Conservation (phyloP, 2,888 invertebrate genomes). For the Nephrocerus scutellatus region DNA sequence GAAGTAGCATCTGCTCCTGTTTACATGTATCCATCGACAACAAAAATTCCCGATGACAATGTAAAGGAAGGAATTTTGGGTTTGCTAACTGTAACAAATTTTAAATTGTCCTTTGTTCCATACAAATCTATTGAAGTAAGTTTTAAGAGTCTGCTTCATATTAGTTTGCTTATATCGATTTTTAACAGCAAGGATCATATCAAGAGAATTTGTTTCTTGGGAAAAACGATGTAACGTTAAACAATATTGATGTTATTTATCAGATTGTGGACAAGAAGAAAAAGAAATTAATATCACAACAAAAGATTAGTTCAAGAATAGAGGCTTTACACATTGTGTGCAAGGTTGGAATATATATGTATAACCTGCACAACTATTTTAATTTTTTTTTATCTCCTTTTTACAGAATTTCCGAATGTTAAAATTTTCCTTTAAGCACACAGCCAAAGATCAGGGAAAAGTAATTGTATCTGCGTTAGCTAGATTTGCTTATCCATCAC, state of each 20-base stretch:
- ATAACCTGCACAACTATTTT: conserved; percentile 7
- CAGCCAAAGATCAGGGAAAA: conserved; percentile 71
- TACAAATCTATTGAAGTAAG: conserved; percentile 19
- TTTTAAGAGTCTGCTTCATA: neutral
- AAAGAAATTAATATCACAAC: conserved; percentile 40
- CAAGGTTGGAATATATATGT: conserved; percentile 27
- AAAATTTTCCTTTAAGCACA: conserved; percentile 81
- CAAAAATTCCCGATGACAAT: conserved; percentile 48
- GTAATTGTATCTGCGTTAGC: conserved; percentile 73
- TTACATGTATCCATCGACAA: conserved; percentile 67
- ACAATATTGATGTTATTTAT: conserved; percentile 46
- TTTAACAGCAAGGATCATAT: conserved; percentile 25
- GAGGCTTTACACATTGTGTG: conserved; percentile 45
- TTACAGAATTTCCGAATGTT: conserved; percentile 79
- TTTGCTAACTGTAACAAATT: conserved; percentile 82
- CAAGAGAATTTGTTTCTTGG: conserved; percentile 44
- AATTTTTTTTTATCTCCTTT: conserved; percentile 22
- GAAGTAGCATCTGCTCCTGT: conserved; percentile 80
- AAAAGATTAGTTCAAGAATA: conserved; percentile 43
- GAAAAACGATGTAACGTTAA: conserved; percentile 44
- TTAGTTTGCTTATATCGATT: neutral
- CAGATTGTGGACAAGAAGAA: conserved; percentile 38
- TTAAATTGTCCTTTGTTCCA: conserved; percentile 82
- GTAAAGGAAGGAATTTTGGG: conserved; percentile 78
- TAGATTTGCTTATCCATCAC: conserved; percentile 80